Evolutionary conservation across 64 coral and sea anemone species (phyloP).

Genomic region (Orbicella faveolata): DNA sequence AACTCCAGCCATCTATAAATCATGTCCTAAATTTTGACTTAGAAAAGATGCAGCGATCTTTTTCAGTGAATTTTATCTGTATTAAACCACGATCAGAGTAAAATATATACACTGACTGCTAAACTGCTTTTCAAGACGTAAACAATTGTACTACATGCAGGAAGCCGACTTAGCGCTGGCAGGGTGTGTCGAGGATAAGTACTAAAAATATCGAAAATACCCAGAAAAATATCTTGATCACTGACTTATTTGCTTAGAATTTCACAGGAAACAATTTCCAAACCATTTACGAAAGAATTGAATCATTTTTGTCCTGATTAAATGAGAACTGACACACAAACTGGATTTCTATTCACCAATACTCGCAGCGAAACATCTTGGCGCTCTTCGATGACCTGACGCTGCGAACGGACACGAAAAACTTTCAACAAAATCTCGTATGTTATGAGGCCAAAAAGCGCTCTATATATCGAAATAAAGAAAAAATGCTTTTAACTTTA

Average conservation of each 20-base stretch:
- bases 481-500: neutral
- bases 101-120: neutral
- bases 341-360: neutral
- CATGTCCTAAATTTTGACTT: neutral
- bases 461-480: neutral
- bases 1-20: neutral
- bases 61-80: neutral
- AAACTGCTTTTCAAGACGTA: neutral
- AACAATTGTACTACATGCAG: slow-evolving; percentile 11
- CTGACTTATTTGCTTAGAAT: neutral
- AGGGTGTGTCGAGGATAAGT: slow-evolving; percentile 41
- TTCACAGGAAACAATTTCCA: neutral
- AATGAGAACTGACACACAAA: neutral
- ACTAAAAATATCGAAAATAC: neutral
- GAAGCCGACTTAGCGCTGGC: neutral
- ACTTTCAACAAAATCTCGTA: slow-evolving; percentile 1
- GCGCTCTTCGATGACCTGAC: slow-evolving; percentile 1
- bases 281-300: neutral
- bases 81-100: neutral
- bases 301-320: neutral
- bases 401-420: neutral
- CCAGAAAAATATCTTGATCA: neutral
- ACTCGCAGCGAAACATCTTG: neutral
- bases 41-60: neutral
- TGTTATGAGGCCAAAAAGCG: neutral